Conservation (phyloP, 2,888 invertebrate species). For the Meiosimyza platycephala region DNA sequence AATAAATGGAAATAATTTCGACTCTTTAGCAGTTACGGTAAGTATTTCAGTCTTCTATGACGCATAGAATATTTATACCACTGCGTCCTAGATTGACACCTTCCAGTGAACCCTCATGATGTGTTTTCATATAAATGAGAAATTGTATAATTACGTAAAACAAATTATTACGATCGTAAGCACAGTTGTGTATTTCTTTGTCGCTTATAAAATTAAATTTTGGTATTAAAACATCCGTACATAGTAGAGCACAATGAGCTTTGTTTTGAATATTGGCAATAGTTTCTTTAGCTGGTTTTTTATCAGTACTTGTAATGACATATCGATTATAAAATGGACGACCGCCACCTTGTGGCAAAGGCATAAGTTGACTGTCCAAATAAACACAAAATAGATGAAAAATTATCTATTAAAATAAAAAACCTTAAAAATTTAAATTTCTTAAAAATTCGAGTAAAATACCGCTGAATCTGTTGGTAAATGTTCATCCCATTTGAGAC, state of each 20-base stretch:
- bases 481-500: constrained; percentile 83
- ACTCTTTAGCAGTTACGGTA: not conserved
- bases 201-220: constrained; percentile 69
- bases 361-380: constrained; percentile 83
- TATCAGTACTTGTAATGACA: constrained; percentile 65
- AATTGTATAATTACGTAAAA: constrained; percentile 88
- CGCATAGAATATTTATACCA: constrained; percentile 87
- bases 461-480: constrained; percentile 90
- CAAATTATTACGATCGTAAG: constrained; percentile 87
- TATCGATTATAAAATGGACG: constrained; percentile 72
- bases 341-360: constrained; percentile 75
- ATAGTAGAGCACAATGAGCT: constrained; percentile 65
- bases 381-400: constrained; percentile 88
- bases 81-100: constrained; percentile 81
- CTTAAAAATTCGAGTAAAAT: constrained; percentile 49
- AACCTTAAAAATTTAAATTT: not conserved
- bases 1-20: constrained; percentile 1
- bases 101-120: constrained; percentile 81
- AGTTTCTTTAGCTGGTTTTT: constrained; percentile 64
- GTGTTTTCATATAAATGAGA: constrained; percentile 78
- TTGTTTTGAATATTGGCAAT: constrained; percentile 63
- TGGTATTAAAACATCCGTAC: constrained; percentile 62
- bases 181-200: constrained; percentile 75
- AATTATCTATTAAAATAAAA: constrained; percentile 71
- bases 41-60: constrained; percentile 71